Conservation (phyloP, 92 coral and sea anemone species). For the Umimayanthus kanabou region DNA sequence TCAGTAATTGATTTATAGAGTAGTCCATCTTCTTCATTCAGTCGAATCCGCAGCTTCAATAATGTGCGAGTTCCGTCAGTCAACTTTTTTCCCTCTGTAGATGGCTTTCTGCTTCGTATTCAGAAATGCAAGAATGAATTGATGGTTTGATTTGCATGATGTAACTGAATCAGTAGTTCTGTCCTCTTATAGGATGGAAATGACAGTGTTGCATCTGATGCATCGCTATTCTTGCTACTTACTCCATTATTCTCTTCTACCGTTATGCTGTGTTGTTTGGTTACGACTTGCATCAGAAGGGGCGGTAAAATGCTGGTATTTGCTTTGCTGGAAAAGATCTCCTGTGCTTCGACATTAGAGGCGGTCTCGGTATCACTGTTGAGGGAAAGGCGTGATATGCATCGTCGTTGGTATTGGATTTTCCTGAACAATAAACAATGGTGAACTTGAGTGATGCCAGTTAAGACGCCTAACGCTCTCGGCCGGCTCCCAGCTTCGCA, state of each 20-base stretch:
- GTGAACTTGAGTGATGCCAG: constrained; percentile 52
- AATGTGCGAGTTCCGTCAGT: constrained; percentile 14
- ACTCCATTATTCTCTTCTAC: background rate
- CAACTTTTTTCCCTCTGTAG: constrained; percentile 22
- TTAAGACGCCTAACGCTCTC: constrained; percentile 58
- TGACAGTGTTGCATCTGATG: constrained; percentile 6
- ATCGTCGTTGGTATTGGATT: constrained; percentile 50
- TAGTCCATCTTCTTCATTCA: constrained; percentile 26
- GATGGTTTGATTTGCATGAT: constrained; percentile 33
- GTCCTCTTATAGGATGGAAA: constrained; percentile 33
- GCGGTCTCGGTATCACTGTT: background rate
- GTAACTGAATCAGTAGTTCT: constrained; percentile 22
- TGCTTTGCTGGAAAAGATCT: background rate
- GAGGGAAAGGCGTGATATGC: constrained; percentile 50
- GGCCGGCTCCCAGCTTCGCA: constrained; percentile 59
- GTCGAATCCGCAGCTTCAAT: constrained; percentile 26
- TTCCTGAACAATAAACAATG: constrained; percentile 50
- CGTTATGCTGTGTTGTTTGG: background rate
- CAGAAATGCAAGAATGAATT: constrained; percentile 22
- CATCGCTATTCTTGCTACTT: background rate
- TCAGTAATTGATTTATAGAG: constrained; percentile 22
- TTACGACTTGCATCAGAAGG: background rate
- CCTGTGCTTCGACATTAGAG: background rate
- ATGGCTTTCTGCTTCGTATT: constrained; percentile 16
- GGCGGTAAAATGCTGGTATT: background rate